These are phyloP conservation scores for Cyanoderma ruficeps DNA, from an alignment of 2,113 vertebrate genomes.

Conservation along the genomic window DNA sequence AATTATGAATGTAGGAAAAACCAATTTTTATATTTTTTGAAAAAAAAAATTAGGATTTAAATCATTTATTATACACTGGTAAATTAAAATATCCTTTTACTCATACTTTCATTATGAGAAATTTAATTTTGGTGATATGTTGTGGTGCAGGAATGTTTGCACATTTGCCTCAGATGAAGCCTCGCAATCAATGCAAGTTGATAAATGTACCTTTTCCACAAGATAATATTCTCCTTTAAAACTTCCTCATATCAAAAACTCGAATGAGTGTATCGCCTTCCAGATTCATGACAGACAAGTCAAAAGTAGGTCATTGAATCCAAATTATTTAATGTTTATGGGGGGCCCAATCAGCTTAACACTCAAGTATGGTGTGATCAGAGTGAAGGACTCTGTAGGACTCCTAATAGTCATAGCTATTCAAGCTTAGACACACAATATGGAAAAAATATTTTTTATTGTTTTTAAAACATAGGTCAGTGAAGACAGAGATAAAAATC, in stretches of 20 bases:
- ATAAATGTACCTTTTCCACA: not conserved
- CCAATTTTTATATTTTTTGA: not conserved
- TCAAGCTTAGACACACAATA: not conserved
- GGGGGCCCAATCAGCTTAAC: not conserved
- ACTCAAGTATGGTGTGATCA: not conserved
- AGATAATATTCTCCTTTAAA: not conserved
- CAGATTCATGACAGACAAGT: not conserved
- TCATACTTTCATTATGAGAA: not conserved
- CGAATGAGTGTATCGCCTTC: fast-evolving
- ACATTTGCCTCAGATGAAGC: not conserved
- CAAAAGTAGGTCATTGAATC: not conserved
- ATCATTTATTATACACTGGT: not conserved
- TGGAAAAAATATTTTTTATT: not conserved
- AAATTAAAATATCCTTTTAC: not conserved
- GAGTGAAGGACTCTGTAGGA: not conserved
- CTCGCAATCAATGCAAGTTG: not conserved
- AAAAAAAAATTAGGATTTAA: not conserved
- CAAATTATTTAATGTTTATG: not conserved
- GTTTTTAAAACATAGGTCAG: not conserved
- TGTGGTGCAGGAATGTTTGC: not conserved
- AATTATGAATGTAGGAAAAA: not conserved
- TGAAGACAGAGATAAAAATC: not conserved
- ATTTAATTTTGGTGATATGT: not conserved
- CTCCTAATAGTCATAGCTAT: not conserved
- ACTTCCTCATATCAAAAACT: not conserved